These are phyloP conservation scores for Austrofundulus limnaeus DNA, from an alignment of 2,113 vertebrate species.

Conservation along the genomic window DNA sequence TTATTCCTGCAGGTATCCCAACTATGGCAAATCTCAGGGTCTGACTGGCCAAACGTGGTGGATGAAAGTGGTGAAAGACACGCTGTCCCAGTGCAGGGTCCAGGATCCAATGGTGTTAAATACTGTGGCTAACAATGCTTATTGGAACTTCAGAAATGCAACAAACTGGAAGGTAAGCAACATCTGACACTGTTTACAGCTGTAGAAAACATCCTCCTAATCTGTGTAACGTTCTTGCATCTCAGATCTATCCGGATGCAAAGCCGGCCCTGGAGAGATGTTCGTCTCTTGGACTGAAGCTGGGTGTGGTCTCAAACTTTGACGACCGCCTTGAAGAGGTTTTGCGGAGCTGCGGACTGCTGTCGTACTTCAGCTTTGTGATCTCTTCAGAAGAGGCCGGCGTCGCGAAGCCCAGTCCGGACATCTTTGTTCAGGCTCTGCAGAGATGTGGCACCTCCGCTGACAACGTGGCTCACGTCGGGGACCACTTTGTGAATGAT, in stretches of 20 bases:
- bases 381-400: constrained; percentile 86
- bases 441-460: constrained; percentile 63
- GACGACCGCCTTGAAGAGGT: constrained; percentile 85
- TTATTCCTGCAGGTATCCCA: constrained; percentile 81
- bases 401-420: constrained; percentile 82
- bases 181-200: no score
- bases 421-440: constrained; percentile 85
- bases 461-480: constrained; percentile 81
- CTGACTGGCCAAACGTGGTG: constrained; percentile 88
- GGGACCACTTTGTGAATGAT: constrained; percentile 86
- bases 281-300: constrained; percentile 77
- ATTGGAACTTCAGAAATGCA: constrained; percentile 79
- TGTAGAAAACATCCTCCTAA: no score
- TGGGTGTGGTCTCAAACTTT: constrained; percentile 91
- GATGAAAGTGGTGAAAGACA: constrained; percentile 79
- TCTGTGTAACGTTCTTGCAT: constrained; percentile 7
- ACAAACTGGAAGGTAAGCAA: constrained; percentile 84
- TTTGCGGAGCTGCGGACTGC: constrained; percentile 78
- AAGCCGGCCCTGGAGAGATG: constrained; percentile 77
- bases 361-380: constrained; percentile 86
- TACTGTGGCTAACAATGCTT: constrained; percentile 81
- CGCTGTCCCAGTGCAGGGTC: constrained; percentile 82
- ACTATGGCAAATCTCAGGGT: constrained; percentile 84
- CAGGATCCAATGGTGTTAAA: constrained; percentile 70
- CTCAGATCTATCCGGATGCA: constrained; percentile 82